Percentiles rank a stretch among this genome's conserved stretches.
Conservation (phyloP, 2,888 invertebrate genomes). For the Zeuzera pyrina region DNA sequence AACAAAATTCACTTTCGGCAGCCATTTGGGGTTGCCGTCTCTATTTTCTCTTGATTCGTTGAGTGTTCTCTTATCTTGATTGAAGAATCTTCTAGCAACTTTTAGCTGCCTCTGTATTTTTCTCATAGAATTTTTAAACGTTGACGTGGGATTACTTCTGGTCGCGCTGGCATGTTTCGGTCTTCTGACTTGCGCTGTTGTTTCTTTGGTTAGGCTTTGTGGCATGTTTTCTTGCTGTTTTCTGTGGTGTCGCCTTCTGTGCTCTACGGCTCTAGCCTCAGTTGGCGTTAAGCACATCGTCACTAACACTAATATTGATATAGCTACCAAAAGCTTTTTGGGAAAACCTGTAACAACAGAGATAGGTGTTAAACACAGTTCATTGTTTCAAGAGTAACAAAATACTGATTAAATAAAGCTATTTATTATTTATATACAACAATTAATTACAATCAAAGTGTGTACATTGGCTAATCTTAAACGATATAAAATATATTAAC, state of each 20-base stretch:
- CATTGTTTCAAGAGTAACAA: no score
- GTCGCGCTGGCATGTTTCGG: no score
- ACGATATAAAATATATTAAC: no score
- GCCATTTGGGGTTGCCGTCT: conserved; percentile 53
- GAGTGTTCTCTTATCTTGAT: conserved; percentile 36
- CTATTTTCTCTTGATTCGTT: conserved; percentile 47
- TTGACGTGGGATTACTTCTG: conserved; percentile 27
- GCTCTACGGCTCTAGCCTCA: conserved; percentile 44
- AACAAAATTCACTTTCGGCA: conserved; percentile 58
- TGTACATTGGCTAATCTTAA: no score
- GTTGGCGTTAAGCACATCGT: conserved; percentile 55
- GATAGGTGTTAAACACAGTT: no score
- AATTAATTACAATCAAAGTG: no score
- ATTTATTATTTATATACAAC: no score
- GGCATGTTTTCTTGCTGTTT: conserved; percentile 31
- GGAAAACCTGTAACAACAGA: conserved; percentile 61
- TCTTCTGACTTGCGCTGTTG: conserved; percentile 22
- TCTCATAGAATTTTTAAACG: conserved; percentile 42
- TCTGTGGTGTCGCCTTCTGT: conserved; percentile 41
- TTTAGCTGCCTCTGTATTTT: conserved; percentile 50
- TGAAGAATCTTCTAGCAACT: conserved; percentile 47
- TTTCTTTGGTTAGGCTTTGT: conserved; percentile 40
- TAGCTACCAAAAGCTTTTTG: conserved; percentile 69
- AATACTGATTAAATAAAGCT: no score
- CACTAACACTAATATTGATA: conserved; percentile 53